Evolutionary conservation across 2,113 vertebrate genomes (phyloP).

Genomic region (Hylia prasina): DNA sequence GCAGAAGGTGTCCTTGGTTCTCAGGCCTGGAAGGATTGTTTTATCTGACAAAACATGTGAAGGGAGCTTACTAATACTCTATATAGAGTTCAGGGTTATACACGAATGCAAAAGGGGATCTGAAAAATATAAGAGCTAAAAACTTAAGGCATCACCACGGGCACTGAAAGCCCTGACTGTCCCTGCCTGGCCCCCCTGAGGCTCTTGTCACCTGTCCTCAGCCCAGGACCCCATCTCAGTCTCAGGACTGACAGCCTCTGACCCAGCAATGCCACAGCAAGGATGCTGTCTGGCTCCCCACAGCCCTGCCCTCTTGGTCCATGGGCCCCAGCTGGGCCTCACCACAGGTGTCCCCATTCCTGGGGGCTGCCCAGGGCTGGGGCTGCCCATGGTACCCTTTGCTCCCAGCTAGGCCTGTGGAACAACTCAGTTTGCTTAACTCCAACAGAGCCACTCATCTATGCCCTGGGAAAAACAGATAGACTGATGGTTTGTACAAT

Average conservation of each 20-base stretch:
- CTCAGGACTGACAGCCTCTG: background rate
- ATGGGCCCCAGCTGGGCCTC: fast-evolving
- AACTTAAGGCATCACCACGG: background rate
- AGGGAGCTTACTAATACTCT: background rate
- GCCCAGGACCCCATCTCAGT: background rate
- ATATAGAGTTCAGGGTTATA: background rate
- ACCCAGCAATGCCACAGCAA: background rate
- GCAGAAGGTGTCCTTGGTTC: background rate
- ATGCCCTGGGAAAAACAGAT: background rate
- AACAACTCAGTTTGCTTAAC: fast-evolving
- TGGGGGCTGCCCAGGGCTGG: too few species aligned
- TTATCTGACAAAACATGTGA: background rate
- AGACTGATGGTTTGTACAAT: background rate
- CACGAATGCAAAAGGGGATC: background rate
- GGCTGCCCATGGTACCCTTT: background rate
- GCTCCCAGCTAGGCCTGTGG: background rate
- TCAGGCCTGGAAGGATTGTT: background rate
- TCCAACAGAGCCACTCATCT: fast-evolving
- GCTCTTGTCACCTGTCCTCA: background rate
- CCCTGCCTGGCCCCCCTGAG: fast-evolving
- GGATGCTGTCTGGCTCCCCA: background rate
- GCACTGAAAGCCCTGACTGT: background rate
- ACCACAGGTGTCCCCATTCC: background rate
- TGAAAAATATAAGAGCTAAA: background rate
- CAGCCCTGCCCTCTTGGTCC: background rate